Evolutionary conservation across 1,140 invertebrate genomes (phyloP), one percentile per base, ranked within the genome.

Genomic region (Lordiphosa collinella): DNA sequence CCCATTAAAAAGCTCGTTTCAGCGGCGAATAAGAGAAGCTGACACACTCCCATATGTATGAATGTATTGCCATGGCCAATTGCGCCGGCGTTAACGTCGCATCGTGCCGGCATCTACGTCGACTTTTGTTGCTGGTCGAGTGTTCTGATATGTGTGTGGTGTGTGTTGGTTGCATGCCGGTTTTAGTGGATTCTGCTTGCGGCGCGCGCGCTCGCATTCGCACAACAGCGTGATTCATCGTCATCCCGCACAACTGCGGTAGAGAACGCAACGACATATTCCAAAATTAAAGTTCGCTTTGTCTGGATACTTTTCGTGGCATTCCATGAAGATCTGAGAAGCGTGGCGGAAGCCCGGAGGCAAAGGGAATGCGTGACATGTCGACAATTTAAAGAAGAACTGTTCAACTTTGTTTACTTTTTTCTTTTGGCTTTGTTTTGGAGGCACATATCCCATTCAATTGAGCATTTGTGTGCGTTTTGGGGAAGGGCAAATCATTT

Each of bases 121-220:
- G 41, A 29, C 41, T 44, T 29, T 43, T 43, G 22, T 43, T 29
- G 40, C 22, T 43, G 13, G 11, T 44, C 13, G 25, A 8, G 22
- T 29, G 11, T 41, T 10, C n/a, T n/a, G n/a, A n/a, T n/a, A n/a
- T 31, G 47, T 2, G 29, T 36, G 61, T 58, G 18, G 18, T 66
- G 38, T 22, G 62, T 65, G 16, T 10, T 31, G 8, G 54, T 59
- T 67, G 64, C 64, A 67, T 67, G 64, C 64, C 64, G 64, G 64
- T 67, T 67, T 60, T 51, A 43, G 59, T 58, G 32, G 37, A 25
- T 66, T 53, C 40, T 29, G 29, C 16, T 32, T 18, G 13, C 31
- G 31, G 34, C 13, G 31, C 16, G 38, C n/a, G 29, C 13, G 6
- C 11, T 13, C 51, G 52, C 61, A 11, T 16, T 13, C 35, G 49